phyloP scores from a whole-genome alignment of 37 sponge, comb jelly and placozoan species.

The Ephydatia muelleri region DNA sequence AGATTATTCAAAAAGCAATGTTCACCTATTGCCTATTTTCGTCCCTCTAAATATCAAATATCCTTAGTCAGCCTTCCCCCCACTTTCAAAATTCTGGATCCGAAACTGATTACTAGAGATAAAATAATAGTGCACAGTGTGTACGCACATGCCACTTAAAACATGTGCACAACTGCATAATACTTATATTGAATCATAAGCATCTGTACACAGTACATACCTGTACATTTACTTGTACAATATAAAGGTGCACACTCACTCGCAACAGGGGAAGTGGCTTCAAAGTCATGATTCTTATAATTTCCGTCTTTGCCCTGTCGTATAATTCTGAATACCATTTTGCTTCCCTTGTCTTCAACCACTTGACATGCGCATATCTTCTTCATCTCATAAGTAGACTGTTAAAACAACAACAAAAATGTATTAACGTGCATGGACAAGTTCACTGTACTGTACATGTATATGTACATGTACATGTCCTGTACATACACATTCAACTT shows the following conservation, averaged over 20 bases:
- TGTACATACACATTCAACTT: not conserved
- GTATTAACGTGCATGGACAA: not conserved
- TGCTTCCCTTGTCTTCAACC: conserved; percentile 47
- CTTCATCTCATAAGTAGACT: conserved; percentile 66
- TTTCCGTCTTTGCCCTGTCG: conserved; percentile 51
- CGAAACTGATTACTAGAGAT: too few relatives aligned
- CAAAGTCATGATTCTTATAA: conserved; percentile 78
- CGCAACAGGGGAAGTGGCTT: conserved; percentile 34
- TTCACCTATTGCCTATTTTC: too few relatives aligned
- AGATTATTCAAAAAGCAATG: too few relatives aligned
- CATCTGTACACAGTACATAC: too few relatives aligned
- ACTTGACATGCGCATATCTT: conserved; percentile 71
- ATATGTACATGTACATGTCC: not conserved
- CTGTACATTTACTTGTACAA: not conserved
- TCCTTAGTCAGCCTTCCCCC: too few relatives aligned
- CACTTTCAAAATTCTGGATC: too few relatives aligned
- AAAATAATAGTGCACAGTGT: too few relatives aligned
- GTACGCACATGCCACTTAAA: too few relatives aligned
- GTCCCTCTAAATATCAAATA: too few relatives aligned
- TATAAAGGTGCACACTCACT: conserved; percentile 38
- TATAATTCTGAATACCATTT: conserved; percentile 55
- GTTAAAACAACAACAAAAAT: not conserved
- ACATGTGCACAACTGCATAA: too few relatives aligned
- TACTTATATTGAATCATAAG: too few relatives aligned
- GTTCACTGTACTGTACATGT: not conserved